Evolutionary conservation across 2,888 invertebrate genomes (phyloP).

Genomic region (Lagria hirta): DNA sequence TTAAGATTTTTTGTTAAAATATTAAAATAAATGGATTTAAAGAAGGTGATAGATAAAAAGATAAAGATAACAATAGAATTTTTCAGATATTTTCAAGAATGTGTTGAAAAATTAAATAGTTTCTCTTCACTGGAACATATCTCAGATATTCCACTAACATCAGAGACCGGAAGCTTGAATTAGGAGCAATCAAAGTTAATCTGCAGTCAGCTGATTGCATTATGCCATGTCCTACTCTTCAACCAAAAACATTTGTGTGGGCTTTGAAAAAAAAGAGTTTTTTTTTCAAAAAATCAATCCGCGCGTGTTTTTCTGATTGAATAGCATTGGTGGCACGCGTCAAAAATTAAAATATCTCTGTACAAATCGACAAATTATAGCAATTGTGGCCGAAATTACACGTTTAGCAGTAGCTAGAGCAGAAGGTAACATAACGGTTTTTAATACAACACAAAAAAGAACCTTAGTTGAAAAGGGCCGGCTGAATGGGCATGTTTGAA

Average conservation of each 20-base stretch:
- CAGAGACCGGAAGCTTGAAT: conserved; percentile 52
- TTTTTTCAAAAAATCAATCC: conserved; percentile 19
- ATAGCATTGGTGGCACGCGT: conserved; percentile 46
- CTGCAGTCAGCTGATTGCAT: conserved; percentile 54
- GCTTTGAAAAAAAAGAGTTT: no score
- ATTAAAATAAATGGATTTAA: no score
- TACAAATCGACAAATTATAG: conserved; percentile 51
- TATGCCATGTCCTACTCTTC: conserved; percentile 45
- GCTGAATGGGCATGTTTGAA: conserved; percentile 41
- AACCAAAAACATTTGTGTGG: conserved; percentile 25
- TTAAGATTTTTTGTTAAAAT: no score
- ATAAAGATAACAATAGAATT: no score
- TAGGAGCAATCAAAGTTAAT: conserved; percentile 55
- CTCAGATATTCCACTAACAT: conserved; percentile 33
- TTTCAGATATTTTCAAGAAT: no score
- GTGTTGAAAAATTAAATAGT: no score
- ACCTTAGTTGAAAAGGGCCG: conserved; percentile 45
- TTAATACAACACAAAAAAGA: conserved; percentile 46
- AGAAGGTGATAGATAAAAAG: no score
- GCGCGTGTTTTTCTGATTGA: background rate
- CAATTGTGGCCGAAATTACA: conserved; percentile 50
- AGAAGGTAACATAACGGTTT: conserved; percentile 51
- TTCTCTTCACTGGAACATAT: conserved; percentile 29
- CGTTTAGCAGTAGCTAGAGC: conserved; percentile 39
- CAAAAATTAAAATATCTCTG: conserved; percentile 52